Conservation (phyloP, 2,113 vertebrate species). For the Ophiodon elongatus region DNA sequence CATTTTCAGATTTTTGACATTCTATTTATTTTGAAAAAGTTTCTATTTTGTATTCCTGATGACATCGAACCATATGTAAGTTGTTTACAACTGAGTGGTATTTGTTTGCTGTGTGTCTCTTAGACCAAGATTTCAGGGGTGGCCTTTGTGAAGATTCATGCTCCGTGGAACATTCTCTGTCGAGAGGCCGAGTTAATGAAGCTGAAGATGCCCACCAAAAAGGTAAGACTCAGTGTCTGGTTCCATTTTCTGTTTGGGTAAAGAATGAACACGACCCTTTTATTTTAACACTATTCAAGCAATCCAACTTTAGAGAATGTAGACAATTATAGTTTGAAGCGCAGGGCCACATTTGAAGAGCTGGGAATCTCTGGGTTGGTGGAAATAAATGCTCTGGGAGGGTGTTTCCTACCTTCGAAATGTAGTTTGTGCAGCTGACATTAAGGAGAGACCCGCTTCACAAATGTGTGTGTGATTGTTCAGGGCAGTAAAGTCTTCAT, state of each 20-base stretch:
- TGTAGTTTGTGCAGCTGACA: too few relatives aligned
- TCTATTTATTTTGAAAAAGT: background rate
- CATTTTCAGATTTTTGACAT: background rate
- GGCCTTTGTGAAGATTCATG: constrained; percentile 96
- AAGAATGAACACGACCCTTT: background rate
- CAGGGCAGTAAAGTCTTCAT: too few relatives aligned
- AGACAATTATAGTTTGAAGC: background rate
- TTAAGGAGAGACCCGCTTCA: too few relatives aligned
- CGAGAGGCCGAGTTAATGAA: constrained; percentile 98
- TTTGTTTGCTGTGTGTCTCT: constrained; percentile 31
- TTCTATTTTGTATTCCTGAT: background rate
- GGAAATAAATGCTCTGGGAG: background rate
- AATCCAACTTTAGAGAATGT: background rate
- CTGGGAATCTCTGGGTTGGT: background rate
- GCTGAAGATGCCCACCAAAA: constrained; percentile 98
- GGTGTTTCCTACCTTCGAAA: background rate
- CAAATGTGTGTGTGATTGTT: too few relatives aligned
- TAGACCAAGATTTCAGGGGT: constrained; percentile 93
- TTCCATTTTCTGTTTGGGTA: background rate
- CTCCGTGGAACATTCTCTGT: constrained; percentile 94
- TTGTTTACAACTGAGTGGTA: background rate
- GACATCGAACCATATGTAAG: background rate
- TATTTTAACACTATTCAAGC: background rate
- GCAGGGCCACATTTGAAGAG: background rate
- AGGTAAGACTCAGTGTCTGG: constrained; percentile 79